phyloP scores from a whole-genome alignment of 2,113 vertebrate species.

The Neolamprologus ventralis region DNA sequence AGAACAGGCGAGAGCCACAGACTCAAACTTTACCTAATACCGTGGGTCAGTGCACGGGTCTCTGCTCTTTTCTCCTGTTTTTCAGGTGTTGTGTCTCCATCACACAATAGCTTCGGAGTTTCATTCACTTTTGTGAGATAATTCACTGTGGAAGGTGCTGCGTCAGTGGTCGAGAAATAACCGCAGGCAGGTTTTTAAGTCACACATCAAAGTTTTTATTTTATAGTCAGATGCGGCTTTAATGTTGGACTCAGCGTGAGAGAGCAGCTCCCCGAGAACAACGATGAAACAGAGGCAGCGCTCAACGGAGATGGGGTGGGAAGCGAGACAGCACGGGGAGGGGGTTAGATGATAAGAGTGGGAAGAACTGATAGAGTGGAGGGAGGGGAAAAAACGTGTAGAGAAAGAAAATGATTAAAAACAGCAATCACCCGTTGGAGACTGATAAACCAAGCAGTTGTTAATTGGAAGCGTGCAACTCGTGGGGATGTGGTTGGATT shows the following conservation, averaged over 20 bases:
- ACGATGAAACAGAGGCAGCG: conserved; percentile 38
- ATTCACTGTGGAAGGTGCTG: neutral
- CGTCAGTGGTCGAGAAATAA: neutral
- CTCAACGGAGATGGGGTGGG: conserved; percentile 28
- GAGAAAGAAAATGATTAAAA: conserved; percentile 83
- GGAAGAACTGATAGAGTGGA: conserved; percentile 61
- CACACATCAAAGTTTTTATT: conserved; percentile 2
- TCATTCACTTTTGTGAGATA: neutral
- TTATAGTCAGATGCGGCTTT: neutral
- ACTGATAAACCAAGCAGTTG: conserved; percentile 80
- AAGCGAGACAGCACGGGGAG: conserved; percentile 34
- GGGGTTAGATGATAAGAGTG: conserved; percentile 65
- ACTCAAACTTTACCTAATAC: neutral
- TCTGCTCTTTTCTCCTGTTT: neutral
- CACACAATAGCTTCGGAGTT: neutral
- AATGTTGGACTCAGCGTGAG: conserved; percentile 27
- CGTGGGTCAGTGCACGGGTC: neutral
- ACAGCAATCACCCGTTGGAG: conserved; percentile 82
- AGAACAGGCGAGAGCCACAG: neutral
- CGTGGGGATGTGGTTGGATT: conserved; percentile 64
- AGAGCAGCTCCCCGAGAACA: conserved; percentile 10
- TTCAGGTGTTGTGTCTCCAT: neutral
- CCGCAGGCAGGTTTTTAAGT: conserved; percentile 1
- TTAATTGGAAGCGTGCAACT: conserved; percentile 82
- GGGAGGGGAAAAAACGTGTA: conserved; percentile 18